Conservation (phyloP, 2,888 invertebrate species). For the Phaonia tiefii region DNA sequence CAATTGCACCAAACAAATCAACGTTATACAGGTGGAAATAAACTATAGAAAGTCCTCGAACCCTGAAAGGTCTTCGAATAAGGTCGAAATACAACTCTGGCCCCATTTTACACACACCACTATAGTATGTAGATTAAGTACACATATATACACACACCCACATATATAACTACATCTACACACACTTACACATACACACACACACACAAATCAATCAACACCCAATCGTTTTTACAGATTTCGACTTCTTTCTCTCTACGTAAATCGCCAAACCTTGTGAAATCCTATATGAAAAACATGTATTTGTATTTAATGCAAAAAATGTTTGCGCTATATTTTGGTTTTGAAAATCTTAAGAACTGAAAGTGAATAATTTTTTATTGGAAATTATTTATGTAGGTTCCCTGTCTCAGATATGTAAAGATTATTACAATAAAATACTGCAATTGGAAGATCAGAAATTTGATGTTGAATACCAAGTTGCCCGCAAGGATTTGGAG, state of each 20-base stretch:
- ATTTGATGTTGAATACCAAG: slow-evolving; percentile 98
- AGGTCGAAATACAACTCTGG: background rate
- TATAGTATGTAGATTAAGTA: slow-evolving; percentile 13
- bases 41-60: slow-evolving; percentile 49
- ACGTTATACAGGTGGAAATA: slow-evolving; percentile 43
- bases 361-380: slow-evolving; percentile 44
- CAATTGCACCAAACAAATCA: background rate
- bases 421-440: slow-evolving; percentile 79
- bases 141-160: slow-evolving; percentile 39
- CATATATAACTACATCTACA: too few relatives aligned
- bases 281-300: too few relatives aligned
- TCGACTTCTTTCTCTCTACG: slow-evolving; percentile 29
- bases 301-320: too few relatives aligned
- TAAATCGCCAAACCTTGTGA: too few relatives aligned
- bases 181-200: slow-evolving; percentile 38
- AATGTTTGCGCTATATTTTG: slow-evolving; percentile 4
- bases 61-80: slow-evolving; percentile 1
- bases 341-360: background rate
- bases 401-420: slow-evolving; percentile 77
- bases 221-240: slow-evolving; percentile 36
- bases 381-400: slow-evolving; percentile 72
- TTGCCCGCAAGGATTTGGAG: slow-evolving; percentile 97
- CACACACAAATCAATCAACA: slow-evolving; percentile 48
- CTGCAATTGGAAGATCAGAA: slow-evolving; percentile 84
- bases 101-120: too few relatives aligned